A percentile compares a stretch with the other conserved stretches of the same genome.
These are phyloP conservation scores for Palythoa heliodiscus DNA, from an alignment of 92 coral and sea anemone species.

Conservation along the genomic window DNA sequence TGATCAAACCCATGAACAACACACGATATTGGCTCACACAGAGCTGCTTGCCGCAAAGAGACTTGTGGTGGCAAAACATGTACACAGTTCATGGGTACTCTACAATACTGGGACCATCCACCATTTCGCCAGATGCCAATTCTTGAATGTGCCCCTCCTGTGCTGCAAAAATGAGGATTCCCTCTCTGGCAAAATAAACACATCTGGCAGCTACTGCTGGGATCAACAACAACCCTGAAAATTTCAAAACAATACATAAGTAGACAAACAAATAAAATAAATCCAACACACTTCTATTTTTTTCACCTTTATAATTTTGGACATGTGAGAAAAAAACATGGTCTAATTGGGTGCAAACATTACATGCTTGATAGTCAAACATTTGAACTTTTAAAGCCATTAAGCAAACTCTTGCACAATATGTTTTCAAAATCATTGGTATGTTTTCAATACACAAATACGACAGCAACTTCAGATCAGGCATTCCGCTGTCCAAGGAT, in stretches of 20 bases:
- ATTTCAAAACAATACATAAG: background rate
- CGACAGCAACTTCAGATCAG: no score
- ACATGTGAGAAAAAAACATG: no score
- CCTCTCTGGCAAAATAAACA: slow-evolving; percentile 89
- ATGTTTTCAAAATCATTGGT: no score
- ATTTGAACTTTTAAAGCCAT: no score
- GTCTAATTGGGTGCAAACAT: no score
- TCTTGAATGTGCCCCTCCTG: slow-evolving; percentile 72
- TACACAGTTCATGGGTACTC: slow-evolving; percentile 71
- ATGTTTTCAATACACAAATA: no score
- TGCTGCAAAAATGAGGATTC: slow-evolving; percentile 87
- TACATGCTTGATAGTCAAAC: no score
- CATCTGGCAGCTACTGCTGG: slow-evolving; percentile 79
- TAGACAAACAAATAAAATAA: no score
- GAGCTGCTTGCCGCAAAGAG: slow-evolving; percentile 84
- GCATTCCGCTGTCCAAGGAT: no score
- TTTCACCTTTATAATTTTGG: no score
- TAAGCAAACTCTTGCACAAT: no score
- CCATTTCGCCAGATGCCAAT: slow-evolving; percentile 96
- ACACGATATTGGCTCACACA: slow-evolving; percentile 92
- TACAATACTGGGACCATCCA: slow-evolving; percentile 96
- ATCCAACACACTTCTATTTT: no score
- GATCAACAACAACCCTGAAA: slow-evolving; percentile 90
- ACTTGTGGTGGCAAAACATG: slow-evolving; percentile 82
- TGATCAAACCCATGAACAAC: slow-evolving; percentile 80